phyloP scores from a whole-genome alignment of 2,113 vertebrate genomes.

The Dromiciops gliroides region DNA sequence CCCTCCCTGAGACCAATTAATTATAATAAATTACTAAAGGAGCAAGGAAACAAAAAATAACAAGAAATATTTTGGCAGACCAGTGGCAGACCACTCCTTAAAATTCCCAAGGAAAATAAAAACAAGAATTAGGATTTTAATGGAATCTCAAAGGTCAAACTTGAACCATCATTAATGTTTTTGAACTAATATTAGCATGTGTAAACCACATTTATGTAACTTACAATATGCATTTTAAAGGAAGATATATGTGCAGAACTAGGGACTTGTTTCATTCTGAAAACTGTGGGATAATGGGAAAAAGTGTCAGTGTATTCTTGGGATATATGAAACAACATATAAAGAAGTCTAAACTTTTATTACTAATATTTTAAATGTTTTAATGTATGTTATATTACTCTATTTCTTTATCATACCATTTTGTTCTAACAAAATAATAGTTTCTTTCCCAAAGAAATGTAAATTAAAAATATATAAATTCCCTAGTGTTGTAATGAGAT shows the following conservation, averaged over 20 bases:
- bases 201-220: not conserved
- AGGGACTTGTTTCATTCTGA: not conserved
- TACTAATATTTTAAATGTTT: not conserved
- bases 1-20: not conserved
- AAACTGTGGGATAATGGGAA: not conserved
- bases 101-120: not conserved
- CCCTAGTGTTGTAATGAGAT: not conserved
- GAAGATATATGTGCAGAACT: not conserved
- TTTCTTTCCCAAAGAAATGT: not conserved
- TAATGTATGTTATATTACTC: not conserved
- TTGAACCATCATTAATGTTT: not conserved
- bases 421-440: not conserved
- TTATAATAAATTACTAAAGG: not conserved
- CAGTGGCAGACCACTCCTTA: not conserved
- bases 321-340: not conserved
- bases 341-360: not conserved
- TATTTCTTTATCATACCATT: not conserved
- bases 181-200: not conserved
- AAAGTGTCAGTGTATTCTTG: not conserved
- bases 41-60: not conserved
- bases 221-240: not conserved
- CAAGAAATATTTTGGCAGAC: not conserved
- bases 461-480: constrained; percentile 12
- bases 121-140: not conserved
- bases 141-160: not conserved